Base-by-base conservation (phyloP, 2,113 vertebrate species). In the Apistogramma diplotaenia region DNA sequence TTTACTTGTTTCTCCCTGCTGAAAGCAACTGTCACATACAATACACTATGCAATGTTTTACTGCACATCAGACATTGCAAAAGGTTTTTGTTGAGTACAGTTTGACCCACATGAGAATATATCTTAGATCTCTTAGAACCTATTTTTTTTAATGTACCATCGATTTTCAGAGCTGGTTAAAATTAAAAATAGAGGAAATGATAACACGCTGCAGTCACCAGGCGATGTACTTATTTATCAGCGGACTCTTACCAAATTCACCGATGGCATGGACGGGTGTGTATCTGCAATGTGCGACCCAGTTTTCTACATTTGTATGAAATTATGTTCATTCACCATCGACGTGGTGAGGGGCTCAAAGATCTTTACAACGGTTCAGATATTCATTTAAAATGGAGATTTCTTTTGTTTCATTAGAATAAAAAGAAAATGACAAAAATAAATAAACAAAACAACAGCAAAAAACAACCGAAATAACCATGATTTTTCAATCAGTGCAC, bases 1-100 rank as follows among this genome's bases (percentile, higher is more conserved):
- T 46, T 77, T 74, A 49, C 51, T 60, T 13, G 37, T 58, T 86
- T 85, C 73, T 57, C 76, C 73, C 81, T 73, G 58, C 78, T 79
- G 54, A 85, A 83, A 83, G 85, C 81, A 89, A 86, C 90, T 85
- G 91, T 89, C 87, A 92, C 74, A 86, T 70, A 51, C 21, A 62
- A 55, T 82, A 51, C 23, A 25, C 71, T 15, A 55, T 46, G 79
- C 79, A 83, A 90, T 89, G 84, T 82, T 86, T 90, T 79, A 85
- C 79, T 3, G 19, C 27, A 77, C 75, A 79, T 91, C 78, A 87
- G 58, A 37, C 49, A 59, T 49, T 76, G 54, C 73, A 7, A 79
- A 62, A 29, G n/a, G 74, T 86, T 79, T 78, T 61, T 62, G n/a
- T 62, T 71, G 72, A 25, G 37, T 54, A 40, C 60, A 15, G 40